Conservation (phyloP, 92 coral and sea anemone genomes). For the Phenganax marumi region DNA sequence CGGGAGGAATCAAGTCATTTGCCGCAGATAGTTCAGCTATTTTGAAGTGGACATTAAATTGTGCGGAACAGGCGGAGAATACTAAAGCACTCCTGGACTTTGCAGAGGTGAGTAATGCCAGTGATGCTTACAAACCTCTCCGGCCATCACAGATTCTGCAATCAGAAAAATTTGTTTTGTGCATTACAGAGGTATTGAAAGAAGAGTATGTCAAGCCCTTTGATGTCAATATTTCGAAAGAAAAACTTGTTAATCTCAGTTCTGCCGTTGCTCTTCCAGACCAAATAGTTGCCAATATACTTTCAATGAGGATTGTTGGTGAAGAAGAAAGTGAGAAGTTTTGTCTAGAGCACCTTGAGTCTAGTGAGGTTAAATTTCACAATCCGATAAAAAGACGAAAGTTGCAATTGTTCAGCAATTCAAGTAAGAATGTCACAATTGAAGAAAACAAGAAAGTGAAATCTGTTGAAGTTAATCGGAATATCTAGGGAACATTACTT, state of each 20-base stretch:
- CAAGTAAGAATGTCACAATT: not conserved
- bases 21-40: not conserved
- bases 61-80: constrained; percentile 15
- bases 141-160: constrained; percentile 16
- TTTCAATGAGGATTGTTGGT: constrained; percentile 2
- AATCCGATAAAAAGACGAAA: not conserved
- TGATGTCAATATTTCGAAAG: constrained; percentile 1
- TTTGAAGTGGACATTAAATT: constrained; percentile 25
- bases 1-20: not conserved
- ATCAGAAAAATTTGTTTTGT: constrained; percentile 1
- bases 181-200: constrained; percentile 4
- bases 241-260: constrained; percentile 8
- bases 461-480: not conserved
- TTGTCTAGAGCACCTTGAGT: constrained; percentile 3
- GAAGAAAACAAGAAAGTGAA: not conserved
- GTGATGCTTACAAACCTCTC: constrained; percentile 9
- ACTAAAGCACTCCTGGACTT: constrained; percentile 18
- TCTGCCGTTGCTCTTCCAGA: constrained; percentile 22
- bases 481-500: not conserved
- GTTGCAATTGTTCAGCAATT: not conserved
- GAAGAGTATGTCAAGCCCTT: constrained; percentile 21
- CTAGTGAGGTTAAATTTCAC: not conserved
- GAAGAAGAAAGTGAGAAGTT: constrained; percentile 11
- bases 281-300: not conserved
- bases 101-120: constrained; percentile 2